phyloP scores from a whole-genome alignment of 2,797 vertebrate species.

The Mus spretus region DNA sequence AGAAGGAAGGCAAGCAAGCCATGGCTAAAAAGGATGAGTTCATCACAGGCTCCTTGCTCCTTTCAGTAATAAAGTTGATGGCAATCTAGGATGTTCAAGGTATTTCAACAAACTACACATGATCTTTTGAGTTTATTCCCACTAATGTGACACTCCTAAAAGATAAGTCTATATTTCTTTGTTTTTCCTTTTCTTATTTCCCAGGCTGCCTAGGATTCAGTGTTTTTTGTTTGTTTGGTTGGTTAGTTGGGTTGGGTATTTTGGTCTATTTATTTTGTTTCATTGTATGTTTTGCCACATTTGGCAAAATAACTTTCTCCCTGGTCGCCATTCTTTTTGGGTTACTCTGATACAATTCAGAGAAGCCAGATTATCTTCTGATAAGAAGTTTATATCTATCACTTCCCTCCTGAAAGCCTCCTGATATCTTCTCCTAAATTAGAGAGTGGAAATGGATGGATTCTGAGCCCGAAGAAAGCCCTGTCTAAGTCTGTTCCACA shows the following conservation, averaged over 20 bases:
- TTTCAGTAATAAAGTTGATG: not conserved
- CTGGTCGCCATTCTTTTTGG: not conserved
- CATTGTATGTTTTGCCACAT: not conserved
- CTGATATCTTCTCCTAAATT: not conserved
- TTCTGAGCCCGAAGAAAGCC: not conserved
- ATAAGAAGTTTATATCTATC: not conserved
- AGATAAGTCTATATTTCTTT: not conserved
- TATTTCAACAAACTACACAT: not conserved
- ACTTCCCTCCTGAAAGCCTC: not conserved
- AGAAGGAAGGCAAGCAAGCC: not conserved
- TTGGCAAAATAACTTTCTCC: not conserved
- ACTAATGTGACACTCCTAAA: slow-evolving; percentile 28
- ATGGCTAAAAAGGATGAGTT: not conserved
- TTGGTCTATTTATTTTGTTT: not conserved
- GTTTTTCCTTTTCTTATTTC: not conserved
- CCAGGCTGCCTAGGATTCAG: not conserved
- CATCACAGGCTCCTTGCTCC: not conserved
- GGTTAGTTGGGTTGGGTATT: not conserved
- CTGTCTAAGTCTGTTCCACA: not conserved
- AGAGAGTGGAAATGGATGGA: not conserved
- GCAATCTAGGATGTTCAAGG: not conserved
- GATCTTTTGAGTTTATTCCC: not conserved
- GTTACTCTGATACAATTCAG: not conserved
- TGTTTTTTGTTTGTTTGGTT: not conserved
- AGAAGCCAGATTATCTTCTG: not conserved